Evolutionary conservation across 1,140 invertebrate genomes (phyloP).

Genomic region (Zaprionus davidi): DNA sequence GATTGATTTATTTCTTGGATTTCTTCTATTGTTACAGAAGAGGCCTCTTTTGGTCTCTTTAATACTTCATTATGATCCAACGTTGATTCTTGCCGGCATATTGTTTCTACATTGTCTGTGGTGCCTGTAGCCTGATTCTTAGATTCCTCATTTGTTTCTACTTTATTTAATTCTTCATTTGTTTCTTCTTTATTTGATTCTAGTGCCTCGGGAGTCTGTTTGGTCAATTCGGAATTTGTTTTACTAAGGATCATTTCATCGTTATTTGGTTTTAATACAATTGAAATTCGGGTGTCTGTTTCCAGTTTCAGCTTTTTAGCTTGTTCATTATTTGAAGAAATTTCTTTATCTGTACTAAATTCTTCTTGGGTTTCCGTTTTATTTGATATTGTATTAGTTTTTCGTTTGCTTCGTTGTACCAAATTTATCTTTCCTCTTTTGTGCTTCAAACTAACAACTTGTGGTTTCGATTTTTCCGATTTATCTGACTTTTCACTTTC

Average conservation of each 20-base stretch:
- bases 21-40: constrained; percentile 4
- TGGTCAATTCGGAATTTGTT: background rate
- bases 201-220: background rate
- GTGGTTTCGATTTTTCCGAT: background rate
- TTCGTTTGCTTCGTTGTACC: background rate
- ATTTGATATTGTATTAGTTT: background rate
- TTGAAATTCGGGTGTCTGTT: background rate
- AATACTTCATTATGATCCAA: background rate
- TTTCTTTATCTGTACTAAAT: background rate
- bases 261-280: background rate
- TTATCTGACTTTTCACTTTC: background rate
- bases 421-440: constrained; percentile 4
- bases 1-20: background rate
- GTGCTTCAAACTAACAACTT: background rate
- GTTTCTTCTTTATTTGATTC: background rate
- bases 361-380: background rate
- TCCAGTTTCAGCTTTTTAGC: background rate
- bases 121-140: background rate
- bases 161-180: background rate
- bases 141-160: background rate
- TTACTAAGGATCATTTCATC: background rate
- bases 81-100: background rate
- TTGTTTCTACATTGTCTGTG: background rate
- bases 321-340: background rate
- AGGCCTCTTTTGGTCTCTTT: background rate